phyloP scores from a whole-genome alignment of 2,797 vertebrate genomes.

The Chelonia mydas region DNA sequence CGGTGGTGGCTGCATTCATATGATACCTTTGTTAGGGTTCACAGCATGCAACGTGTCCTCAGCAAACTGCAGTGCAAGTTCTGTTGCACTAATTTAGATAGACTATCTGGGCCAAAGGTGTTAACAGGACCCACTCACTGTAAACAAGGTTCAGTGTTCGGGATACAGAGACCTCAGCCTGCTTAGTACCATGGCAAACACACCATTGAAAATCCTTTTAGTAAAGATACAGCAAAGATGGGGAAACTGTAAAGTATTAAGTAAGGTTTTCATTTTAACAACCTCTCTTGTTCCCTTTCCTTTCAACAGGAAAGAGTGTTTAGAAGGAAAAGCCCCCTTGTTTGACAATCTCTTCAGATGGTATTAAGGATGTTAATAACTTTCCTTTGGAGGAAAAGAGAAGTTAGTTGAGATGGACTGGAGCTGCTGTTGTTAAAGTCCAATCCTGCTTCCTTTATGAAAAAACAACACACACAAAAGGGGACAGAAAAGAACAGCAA shows the following conservation, averaged over 20 bases:
- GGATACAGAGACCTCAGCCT: not conserved
- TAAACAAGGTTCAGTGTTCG: not conserved
- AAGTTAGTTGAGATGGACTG: not conserved
- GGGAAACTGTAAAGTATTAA: not conserved
- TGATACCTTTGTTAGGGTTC: not conserved
- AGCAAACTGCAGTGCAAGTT: not conserved
- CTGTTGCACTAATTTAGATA: not conserved
- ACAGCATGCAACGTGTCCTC: not conserved
- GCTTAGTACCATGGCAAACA: not conserved
- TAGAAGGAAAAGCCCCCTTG: not conserved
- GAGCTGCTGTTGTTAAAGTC: not conserved
- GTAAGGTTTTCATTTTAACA: not conserved
- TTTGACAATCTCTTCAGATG: not conserved
- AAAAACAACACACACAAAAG: not conserved
- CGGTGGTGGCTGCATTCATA: fast-evolving
- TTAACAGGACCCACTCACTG: not conserved
- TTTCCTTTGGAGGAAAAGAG: not conserved
- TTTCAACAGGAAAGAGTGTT: not conserved
- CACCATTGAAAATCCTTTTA: not conserved
- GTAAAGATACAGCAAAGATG: not conserved
- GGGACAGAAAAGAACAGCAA: not conserved
- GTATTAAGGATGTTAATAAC: not conserved
- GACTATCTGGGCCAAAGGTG: not conserved
- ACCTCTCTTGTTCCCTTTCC: not conserved
- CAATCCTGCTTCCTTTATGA: not conserved